phyloP scores from a whole-genome alignment of 1,140 invertebrate species.

The Potamilus streckersoni region DNA sequence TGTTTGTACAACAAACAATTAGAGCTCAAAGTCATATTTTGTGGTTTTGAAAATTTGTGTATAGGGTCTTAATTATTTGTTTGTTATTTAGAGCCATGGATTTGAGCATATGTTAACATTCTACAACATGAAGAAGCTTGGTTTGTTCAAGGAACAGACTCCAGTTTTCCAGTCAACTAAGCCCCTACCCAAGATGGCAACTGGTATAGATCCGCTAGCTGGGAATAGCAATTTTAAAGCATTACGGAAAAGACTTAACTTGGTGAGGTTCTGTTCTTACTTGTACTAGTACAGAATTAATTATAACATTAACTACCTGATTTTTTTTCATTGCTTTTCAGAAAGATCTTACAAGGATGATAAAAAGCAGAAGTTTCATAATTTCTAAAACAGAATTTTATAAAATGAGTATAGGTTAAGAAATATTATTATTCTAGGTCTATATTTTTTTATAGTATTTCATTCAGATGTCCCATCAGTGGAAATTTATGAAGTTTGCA shows the following conservation, averaged over 20 bases:
- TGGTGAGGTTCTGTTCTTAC: conserved; percentile 64
- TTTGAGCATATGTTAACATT: conserved; percentile 86
- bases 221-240: conserved; percentile 65
- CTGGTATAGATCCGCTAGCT: conserved; percentile 68
- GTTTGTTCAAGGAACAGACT: conserved; percentile 74
- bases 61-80: neutral
- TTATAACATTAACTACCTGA: no score
- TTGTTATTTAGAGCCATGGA: conserved; percentile 75
- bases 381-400: no score
- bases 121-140: conserved; percentile 80
- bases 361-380: no score
- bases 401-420: no score
- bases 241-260: conserved; percentile 79
- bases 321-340: no score
- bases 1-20: neutral
- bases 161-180: conserved; percentile 16
- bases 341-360: no score
- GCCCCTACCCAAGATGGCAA: conserved; percentile 51
- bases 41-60: neutral
- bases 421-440: no score
- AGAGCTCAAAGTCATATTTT: neutral
- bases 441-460: no score
- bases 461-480: no score
- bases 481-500: no score
- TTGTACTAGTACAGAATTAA: no score